These are phyloP conservation scores for Hydropsyche tenuis DNA, from an alignment of 1,140 invertebrate genomes.

Conservation along the genomic window DNA sequence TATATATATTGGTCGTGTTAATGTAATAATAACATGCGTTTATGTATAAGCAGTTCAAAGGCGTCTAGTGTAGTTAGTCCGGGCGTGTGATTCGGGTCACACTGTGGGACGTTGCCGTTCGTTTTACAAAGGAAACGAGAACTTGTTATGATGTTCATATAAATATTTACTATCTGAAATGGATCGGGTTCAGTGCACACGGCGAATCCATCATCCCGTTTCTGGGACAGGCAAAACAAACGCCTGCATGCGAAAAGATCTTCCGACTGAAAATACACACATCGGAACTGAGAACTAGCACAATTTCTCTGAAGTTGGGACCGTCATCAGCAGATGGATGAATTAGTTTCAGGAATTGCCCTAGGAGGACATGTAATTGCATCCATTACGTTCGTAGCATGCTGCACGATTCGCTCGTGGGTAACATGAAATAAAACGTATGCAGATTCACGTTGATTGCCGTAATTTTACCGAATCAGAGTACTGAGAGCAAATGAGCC, in stretches of 20 bases:
- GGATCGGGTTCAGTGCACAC: neutral
- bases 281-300: too few species aligned
- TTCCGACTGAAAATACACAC: neutral
- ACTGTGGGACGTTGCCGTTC: too few species aligned
- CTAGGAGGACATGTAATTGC: neutral
- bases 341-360: conserved; percentile 3
- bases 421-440: neutral
- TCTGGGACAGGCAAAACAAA: neutral
- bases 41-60: too few species aligned
- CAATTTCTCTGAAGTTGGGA: neutral
- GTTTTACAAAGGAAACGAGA: neutral
- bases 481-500: too few species aligned
- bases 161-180: neutral
- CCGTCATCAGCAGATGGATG: neutral
- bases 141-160: conserved; percentile 1
- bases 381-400: neutral
- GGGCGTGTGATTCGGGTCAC: too few species aligned
- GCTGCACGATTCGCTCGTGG: neutral
- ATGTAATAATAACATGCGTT: too few species aligned
- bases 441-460: too few species aligned
- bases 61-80: too few species aligned
- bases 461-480: too few species aligned
- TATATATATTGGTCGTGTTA: too few species aligned
- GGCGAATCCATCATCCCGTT: neutral
- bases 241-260: neutral